Evolutionary conservation across 2,797 vertebrate genomes (phyloP), one percentile per base, ranked within the genome.

Genomic region (Cossypha niveicapilla): DNA sequence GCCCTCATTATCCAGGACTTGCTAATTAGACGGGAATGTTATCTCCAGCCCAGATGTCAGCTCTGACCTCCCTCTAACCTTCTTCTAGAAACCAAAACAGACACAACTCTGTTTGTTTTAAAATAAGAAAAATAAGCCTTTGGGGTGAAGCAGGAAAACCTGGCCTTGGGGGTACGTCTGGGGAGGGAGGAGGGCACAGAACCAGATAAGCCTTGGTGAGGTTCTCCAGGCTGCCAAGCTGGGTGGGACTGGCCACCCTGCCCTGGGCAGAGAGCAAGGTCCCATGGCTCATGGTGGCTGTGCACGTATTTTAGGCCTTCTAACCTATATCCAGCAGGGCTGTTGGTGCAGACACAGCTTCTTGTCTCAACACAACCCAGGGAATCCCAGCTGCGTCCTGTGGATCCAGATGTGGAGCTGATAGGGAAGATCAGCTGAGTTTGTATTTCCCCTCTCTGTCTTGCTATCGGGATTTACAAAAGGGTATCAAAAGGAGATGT

Each of bases 1-100:
- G 72, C 71, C 87, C 87, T 94, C 88, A 32, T 86, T 96, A 96
- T 67, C 95, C 80, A 63, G 83, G 62, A 86, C 78, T 95, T 82
- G 78, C 87, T 97, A 97, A 97, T 97, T 97, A 96, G 87, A 88
- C 0, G 27, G 81, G 96, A 97, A 97, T 97, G 96, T 96, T 97
- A 97, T 96, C 94, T 96, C 86, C 95, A 93, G 66, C 80, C 89
- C 96, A 97, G 96, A 97, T 97, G 96, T 96, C 63, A 84, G 94
- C 78, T 84, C 93, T 94, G 95, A 97, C 96, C 95, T 97, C 93
- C 66, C 53, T 73, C 78, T 94, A 94, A 96, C 92, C 95, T 94
- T 86, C 42, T 78, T 70, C 79, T 90, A 78, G 73, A 94, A 96
- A 96, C 79, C 68, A 84, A 94, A 91, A 90, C 91, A 95, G 89